Evolutionary conservation across 2,797 vertebrate genomes (phyloP).

Genomic region (Rallus crepitans): DNA sequence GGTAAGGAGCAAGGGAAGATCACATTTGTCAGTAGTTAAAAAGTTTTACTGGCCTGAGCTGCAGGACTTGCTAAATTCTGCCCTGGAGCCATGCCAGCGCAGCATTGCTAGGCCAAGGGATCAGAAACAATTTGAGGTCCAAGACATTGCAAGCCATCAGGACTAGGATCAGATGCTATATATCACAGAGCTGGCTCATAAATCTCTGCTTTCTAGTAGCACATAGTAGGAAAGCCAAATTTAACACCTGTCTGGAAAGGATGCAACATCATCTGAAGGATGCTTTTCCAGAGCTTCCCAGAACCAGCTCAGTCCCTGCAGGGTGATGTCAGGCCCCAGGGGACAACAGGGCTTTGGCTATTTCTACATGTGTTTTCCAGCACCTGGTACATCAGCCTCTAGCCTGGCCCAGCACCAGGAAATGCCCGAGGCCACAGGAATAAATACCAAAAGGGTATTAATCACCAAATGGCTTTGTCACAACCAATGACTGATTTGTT

Average conservation of each 20-base stretch:
- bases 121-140: constrained; percentile 34
- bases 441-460: not conserved
- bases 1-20: constrained; percentile 57
- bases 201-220: constrained; percentile 58
- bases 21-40: constrained; percentile 60
- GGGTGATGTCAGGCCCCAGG: not conserved
- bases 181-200: constrained; percentile 10
- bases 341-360: not conserved
- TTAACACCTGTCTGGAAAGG: constrained; percentile 60
- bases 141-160: constrained; percentile 30
- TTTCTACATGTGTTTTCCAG: not conserved
- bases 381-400: not conserved
- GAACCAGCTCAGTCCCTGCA: not conserved
- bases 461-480: not conserved
- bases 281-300: constrained; percentile 26
- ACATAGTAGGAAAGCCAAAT: constrained; percentile 35
- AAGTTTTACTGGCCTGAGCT: constrained; percentile 25
- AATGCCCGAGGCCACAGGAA: not conserved
- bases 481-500: not conserved
- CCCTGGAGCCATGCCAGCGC: constrained; percentile 12
- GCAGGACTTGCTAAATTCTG: constrained; percentile 46
- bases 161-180: not conserved
- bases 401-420: constrained; percentile 20
- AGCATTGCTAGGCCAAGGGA: constrained; percentile 25
- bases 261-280: not conserved